Evolutionary conservation across 2,113 vertebrate species (phyloP).

Genomic region (Etheostoma spectabile): DNA sequence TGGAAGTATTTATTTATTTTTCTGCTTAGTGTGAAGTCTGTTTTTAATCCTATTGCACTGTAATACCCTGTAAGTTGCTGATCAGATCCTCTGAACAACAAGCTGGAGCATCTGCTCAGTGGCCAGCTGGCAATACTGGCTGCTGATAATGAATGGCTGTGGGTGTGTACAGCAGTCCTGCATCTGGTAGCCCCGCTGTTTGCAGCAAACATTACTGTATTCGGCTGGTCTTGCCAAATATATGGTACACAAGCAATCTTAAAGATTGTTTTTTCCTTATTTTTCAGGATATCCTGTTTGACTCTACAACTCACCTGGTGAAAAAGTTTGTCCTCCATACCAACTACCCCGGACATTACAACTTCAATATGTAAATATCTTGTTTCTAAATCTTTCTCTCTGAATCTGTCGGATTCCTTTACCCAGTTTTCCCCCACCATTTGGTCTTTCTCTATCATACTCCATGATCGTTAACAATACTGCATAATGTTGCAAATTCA

Average conservation of each 20-base stretch:
- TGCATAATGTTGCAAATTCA: neutral
- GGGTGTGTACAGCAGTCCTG: neutral
- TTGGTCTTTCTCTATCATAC: neutral
- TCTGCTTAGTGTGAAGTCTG: neutral
- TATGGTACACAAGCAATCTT: neutral
- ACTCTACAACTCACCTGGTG: constrained; percentile 95
- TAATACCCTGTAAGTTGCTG: neutral
- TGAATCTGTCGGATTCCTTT: neutral
- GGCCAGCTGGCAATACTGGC: neutral
- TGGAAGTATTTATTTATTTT: too few species aligned
- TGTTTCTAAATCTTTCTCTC: neutral
- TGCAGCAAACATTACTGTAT: constrained; percentile 9
- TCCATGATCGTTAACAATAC: neutral
- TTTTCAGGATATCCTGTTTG: constrained; percentile 95
- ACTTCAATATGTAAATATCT: constrained; percentile 95
- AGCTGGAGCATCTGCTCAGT: neutral
- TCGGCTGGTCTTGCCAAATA: neutral
- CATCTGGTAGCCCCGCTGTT: constrained; percentile 1
- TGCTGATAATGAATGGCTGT: neutral
- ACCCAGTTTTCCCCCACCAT: neutral
- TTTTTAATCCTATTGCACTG: neutral
- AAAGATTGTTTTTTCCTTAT: neutral
- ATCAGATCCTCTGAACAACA: constrained; percentile 4
- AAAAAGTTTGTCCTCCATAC: constrained; percentile 99
- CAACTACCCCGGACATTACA: constrained; percentile 99